phyloP scores from a whole-genome alignment of 2,113 vertebrate genomes.

The Cottus gobio region DNA sequence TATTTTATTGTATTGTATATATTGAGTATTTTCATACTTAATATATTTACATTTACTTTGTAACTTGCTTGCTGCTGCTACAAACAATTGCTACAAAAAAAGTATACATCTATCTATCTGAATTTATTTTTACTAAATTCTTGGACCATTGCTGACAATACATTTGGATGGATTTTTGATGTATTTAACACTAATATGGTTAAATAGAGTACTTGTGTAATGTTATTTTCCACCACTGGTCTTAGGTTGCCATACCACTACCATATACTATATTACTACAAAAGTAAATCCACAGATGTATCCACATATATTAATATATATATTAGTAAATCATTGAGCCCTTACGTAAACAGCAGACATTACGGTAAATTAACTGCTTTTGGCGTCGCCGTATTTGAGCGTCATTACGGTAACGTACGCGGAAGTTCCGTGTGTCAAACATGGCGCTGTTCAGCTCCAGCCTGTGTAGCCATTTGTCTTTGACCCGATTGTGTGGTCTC shows the following conservation, averaged over 20 bases:
- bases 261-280: not conserved
- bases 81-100: too few species aligned
- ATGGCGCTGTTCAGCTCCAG: slow-evolving; percentile 79
- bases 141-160: not conserved
- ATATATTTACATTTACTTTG: too few species aligned
- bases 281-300: not conserved
- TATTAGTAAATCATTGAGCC: not conserved
- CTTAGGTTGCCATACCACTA: not conserved
- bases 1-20: too few species aligned
- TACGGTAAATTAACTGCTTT: not conserved
- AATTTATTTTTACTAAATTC: not conserved
- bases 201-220: not conserved
- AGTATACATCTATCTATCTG: too few species aligned
- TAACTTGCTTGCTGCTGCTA: too few species aligned
- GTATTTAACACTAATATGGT: not conserved
- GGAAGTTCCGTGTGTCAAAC: slow-evolving; percentile 38
- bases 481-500: slow-evolving; percentile 62
- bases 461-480: slow-evolving; percentile 58
- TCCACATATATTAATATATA: not conserved
- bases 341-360: not conserved
- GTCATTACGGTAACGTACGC: slow-evolving; percentile 52
- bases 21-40: too few species aligned
- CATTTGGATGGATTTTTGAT: not conserved
- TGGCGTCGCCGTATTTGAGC: accelerated
- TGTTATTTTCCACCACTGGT: not conserved